Evolutionary conservation across 2,888 invertebrate genomes (phyloP), one percentile per base, ranked within the genome.

Genomic region (Fragum sueziense): DNA sequence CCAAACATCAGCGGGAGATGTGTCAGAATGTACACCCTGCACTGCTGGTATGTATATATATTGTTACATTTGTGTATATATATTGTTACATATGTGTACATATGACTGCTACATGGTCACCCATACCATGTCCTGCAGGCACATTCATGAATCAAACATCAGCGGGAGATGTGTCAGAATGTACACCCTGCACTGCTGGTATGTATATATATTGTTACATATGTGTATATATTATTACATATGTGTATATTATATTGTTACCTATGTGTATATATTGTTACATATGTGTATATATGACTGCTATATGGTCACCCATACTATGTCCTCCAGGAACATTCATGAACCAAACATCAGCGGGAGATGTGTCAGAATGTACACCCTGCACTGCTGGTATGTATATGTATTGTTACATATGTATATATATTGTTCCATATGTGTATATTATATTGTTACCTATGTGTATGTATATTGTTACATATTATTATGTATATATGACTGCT

Each of bases 271-370:
- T 9, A 47, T 47, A 14, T 47, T 20, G 17, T n/a, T n/a, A n/a
- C n/a, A 9, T 20, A 20, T 47, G 20, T 47, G 47, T 47, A 47
- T 47, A 69, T 82, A 89, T 89, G 14, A 90, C 90, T 72, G 91
- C 90, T 33, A 91, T 91, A 7, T 85, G 85, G 51, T 77, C 82
- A 29, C 88, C 92, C 0, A 59, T 79, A 9, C 84, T 88, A 7
- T 92, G 92, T 84, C 90, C 91, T 17, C 86, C 91, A 1, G 92
- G 92, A 25, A 91, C 92, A 1, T 92, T 83, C 87, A 84, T 87
- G 47, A 87, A 88, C 57, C 79, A 79, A 22, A 84, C 88, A 1
- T 87, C 88, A 7, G 86, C 86, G 22, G 85, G 37, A 14, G 6
- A 37, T 9, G 37, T 37, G 37, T 37, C 37, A 37, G 37, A 37